These are phyloP conservation scores for Tribolium freemani DNA, from an alignment of 2,888 invertebrate species.

Conservation along the genomic window DNA sequence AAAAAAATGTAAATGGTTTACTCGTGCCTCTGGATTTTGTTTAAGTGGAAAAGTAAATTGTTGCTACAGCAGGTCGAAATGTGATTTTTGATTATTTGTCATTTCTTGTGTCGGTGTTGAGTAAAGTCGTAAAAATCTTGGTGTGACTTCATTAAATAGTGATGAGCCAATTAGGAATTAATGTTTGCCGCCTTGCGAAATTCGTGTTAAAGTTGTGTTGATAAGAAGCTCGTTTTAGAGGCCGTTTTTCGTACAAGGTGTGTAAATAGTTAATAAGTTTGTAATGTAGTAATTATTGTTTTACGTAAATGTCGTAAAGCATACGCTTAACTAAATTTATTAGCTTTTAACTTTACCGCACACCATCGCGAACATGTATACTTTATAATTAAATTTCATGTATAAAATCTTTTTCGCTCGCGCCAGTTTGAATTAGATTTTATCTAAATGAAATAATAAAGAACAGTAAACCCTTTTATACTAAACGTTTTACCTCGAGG, in stretches of 20 bases:
- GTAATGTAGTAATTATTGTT: conserved; percentile 33
- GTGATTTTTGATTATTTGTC: too few relatives aligned
- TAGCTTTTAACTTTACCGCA: conserved; percentile 39
- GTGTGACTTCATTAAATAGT: background rate
- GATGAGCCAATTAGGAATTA: background rate
- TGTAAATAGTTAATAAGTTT: conserved; percentile 20
- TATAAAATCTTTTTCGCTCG: conserved; percentile 53
- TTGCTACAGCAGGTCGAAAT: too few relatives aligned
- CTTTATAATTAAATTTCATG: conserved; percentile 53
- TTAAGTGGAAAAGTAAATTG: too few relatives aligned
- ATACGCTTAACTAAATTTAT: conserved; percentile 49
- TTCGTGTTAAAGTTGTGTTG: background rate
- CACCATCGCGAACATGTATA: conserved; percentile 49
- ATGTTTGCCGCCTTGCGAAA: background rate
- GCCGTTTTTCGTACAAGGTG: conserved; percentile 14
- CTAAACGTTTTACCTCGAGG: conserved; percentile 52
- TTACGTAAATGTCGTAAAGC: conserved; percentile 50
- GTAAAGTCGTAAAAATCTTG: too few relatives aligned
- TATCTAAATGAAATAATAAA: conserved; percentile 57
- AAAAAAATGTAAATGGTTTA: too few relatives aligned
- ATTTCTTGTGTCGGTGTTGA: too few relatives aligned
- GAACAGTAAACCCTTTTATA: conserved; percentile 49
- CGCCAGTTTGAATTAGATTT: conserved; percentile 55
- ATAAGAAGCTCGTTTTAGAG: conserved; percentile 3
- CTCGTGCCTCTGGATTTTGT: too few relatives aligned